Conservation (phyloP, 2,888 invertebrate species). For the Ophioninae sp. region DNA sequence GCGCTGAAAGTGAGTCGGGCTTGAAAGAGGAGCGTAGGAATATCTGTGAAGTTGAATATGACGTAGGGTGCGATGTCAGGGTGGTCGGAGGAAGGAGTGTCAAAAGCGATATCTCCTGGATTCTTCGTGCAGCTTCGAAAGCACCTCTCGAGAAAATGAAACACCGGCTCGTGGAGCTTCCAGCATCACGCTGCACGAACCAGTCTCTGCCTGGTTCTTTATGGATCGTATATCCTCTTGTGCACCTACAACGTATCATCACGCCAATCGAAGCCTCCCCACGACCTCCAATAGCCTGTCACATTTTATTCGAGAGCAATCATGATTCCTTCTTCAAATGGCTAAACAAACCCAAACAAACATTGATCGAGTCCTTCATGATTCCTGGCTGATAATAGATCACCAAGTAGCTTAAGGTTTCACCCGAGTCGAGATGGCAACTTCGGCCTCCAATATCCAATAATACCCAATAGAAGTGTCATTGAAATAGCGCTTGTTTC, state of each 20-base stretch:
- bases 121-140: conserved; percentile 55
- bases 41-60: conserved; percentile 54
- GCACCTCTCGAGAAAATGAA: conserved; percentile 60
- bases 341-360: neutral
- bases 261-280: conserved; percentile 22
- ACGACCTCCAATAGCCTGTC: neutral
- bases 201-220: conserved; percentile 24
- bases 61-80: conserved; percentile 21
- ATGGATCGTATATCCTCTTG: conserved; percentile 35
- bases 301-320: conserved; percentile 1
- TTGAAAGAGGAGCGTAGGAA: conserved; percentile 58
- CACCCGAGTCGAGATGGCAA: no score
- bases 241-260: neutral
- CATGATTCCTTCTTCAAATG: neutral
- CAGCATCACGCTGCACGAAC: conserved; percentile 21
- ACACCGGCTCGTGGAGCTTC: conserved; percentile 49
- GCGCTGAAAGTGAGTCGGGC: conserved; percentile 47
- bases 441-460: no score
- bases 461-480: no score
- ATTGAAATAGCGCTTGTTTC: no score
- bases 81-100: conserved; percentile 21
- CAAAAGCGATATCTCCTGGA: conserved; percentile 45
- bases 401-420: no score
- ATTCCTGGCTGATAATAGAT: no score
- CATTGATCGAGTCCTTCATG: no score